These are phyloP conservation scores for Acanthosepion esculentum DNA, from an alignment of 2,888 invertebrate species.

Conservation along the genomic window DNA sequence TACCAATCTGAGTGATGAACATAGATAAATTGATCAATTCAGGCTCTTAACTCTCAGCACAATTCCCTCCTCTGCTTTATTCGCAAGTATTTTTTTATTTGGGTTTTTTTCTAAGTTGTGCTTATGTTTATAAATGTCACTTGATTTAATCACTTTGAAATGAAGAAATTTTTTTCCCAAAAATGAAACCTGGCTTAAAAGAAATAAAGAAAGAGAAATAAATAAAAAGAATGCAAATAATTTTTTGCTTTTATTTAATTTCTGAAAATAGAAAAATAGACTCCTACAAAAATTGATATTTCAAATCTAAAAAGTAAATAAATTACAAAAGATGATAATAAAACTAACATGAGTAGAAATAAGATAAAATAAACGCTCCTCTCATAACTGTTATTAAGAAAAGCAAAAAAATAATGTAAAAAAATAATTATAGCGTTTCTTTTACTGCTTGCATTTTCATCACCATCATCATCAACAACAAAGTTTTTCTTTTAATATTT, in stretches of 20 bases:
- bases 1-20: too few species aligned
- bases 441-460: not conserved
- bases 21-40: too few species aligned
- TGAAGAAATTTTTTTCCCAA: too few species aligned
- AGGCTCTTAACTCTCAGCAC: too few species aligned
- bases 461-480: not conserved
- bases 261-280: not conserved
- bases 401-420: not conserved
- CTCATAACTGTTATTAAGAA: too few species aligned
- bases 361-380: not conserved
- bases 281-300: not conserved
- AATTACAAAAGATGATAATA: not conserved
- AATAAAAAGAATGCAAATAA: not conserved
- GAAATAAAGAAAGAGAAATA: too few species aligned
- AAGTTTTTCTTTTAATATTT: not conserved
- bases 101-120: too few species aligned
- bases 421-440: not conserved
- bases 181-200: too few species aligned
- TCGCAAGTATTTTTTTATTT: too few species aligned
- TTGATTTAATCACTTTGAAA: too few species aligned
- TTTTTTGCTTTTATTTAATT: not conserved
- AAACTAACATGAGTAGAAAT: not conserved
- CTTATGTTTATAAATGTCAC: too few species aligned
- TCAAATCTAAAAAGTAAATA: not conserved
- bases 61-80: too few species aligned